Evolutionary conservation across 2,888 invertebrate species (phyloP).

Genomic region (Chrysolina haemoptera): DNA sequence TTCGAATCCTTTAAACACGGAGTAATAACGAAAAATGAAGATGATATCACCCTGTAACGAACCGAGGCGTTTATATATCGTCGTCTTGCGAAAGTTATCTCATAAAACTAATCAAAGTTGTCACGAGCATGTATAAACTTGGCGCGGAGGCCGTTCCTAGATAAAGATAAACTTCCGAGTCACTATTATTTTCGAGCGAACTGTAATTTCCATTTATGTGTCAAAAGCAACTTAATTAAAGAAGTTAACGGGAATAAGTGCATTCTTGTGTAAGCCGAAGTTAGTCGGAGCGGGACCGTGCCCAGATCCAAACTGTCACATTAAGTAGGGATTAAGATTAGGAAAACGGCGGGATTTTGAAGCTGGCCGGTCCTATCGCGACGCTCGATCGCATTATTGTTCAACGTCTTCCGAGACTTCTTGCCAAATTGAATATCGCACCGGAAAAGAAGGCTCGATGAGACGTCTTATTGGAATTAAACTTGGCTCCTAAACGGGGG

Average conservation of each 20-base stretch:
- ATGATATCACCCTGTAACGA: neutral
- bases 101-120: constrained; percentile 50
- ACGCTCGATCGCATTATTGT: constrained; percentile 24
- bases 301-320: constrained; percentile 62
- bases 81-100: constrained; percentile 33
- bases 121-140: constrained; percentile 51
- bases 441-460: neutral
- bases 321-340: constrained; percentile 56
- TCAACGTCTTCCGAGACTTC: constrained; percentile 2
- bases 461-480: neutral
- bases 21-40: too few species aligned
- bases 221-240: constrained; percentile 69
- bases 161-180: constrained; percentile 53
- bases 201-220: constrained; percentile 67
- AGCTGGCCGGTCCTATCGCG: constrained; percentile 25
- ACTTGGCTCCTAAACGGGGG: too few species aligned
- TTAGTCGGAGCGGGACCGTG: constrained; percentile 58
- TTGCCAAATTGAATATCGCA: constrained; percentile 15
- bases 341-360: constrained; percentile 42
- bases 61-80: neutral
- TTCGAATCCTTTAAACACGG: too few species aligned
- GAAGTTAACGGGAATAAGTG: constrained; percentile 69
- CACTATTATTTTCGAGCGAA: constrained; percentile 63
- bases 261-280: constrained; percentile 68
- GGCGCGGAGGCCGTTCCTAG: constrained; percentile 47